These are phyloP conservation scores for Listronotus bonariensis DNA, from an alignment of 1,140 invertebrate species.

Conservation along the genomic window DNA sequence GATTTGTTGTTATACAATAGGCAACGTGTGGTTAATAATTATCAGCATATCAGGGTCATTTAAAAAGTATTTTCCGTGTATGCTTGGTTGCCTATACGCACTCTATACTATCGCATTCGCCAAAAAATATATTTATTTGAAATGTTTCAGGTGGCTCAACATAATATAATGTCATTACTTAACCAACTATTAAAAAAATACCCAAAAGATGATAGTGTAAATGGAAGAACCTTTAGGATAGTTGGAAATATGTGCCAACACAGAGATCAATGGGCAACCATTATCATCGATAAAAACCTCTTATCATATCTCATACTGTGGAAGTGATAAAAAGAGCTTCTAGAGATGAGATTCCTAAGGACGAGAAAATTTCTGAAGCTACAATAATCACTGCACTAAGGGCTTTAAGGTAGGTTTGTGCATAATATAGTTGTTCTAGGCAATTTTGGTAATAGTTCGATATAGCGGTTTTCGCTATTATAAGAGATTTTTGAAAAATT, in stretches of 20 bases:
- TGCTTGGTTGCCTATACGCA: not conserved
- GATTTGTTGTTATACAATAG: slow-evolving; percentile 4
- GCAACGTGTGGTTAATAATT: slow-evolving; percentile 5
- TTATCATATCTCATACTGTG: slow-evolving; percentile 44
- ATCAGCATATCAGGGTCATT: not conserved
- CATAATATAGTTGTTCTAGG: too few species aligned
- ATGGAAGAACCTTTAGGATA: slow-evolving; percentile 50
- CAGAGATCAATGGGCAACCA: slow-evolving; percentile 40
- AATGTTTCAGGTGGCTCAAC: slow-evolving; percentile 43
- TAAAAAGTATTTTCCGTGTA: not conserved
- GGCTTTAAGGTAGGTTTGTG: slow-evolving; percentile 37
- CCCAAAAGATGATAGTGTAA: slow-evolving; percentile 50
- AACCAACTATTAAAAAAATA: slow-evolving; percentile 45
- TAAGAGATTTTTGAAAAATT: too few species aligned
- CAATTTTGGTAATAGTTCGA: too few species aligned
- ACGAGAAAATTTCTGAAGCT: slow-evolving; percentile 41
- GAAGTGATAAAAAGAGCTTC: slow-evolving; percentile 41
- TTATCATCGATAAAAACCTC: slow-evolving; percentile 45
- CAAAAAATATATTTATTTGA: slow-evolving; percentile 16
- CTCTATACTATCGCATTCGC: not conserved
- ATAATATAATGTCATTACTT: slow-evolving; percentile 43
- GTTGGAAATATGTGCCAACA: slow-evolving; percentile 52
- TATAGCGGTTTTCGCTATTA: too few species aligned
- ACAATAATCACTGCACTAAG: slow-evolving; percentile 44
- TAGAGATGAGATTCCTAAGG: slow-evolving; percentile 17